Percentiles rank a stretch among this genome's conserved stretches.
phyloP scores from a whole-genome alignment of 2,113 vertebrate genomes.

The Eurypyga helias region DNA sequence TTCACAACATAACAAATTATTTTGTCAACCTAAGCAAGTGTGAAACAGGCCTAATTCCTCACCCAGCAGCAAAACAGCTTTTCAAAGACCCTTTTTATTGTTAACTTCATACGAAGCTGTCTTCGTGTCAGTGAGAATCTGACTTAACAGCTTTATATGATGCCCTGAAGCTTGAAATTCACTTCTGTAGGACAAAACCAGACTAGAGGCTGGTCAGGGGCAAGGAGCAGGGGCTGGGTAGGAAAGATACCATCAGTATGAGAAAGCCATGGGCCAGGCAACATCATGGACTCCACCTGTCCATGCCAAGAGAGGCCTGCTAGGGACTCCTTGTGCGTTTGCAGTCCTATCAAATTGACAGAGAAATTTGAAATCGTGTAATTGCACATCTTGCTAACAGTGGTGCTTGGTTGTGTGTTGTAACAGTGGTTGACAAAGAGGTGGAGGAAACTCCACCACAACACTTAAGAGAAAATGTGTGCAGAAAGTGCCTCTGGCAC shows the following conservation, averaged over 20 bases:
- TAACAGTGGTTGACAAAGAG: conserved; percentile 60
- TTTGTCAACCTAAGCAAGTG: neutral
- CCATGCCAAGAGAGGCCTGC: neutral
- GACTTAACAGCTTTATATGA: neutral
- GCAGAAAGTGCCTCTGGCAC: neutral
- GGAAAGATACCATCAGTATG: neutral
- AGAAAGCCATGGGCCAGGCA: neutral
- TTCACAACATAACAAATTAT: neutral
- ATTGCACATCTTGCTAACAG: conserved; percentile 20
- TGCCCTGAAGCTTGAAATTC: neutral
- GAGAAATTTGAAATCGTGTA: neutral
- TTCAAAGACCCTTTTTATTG: neutral
- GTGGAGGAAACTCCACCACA: conserved; percentile 12
- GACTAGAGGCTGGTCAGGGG: neutral
- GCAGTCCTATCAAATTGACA: neutral
- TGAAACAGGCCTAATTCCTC: neutral
- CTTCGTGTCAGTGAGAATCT: neutral
- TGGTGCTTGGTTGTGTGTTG: neutral
- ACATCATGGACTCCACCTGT: neutral
- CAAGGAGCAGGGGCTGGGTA: neutral
- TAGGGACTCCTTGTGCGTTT: neutral
- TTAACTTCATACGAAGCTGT: neutral
- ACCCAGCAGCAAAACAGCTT: neutral
- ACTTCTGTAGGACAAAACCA: neutral
- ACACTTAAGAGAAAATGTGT: neutral